phyloP scores from a whole-genome alignment of 2,888 invertebrate genomes.

The Acanthacorydalis orientalis region DNA sequence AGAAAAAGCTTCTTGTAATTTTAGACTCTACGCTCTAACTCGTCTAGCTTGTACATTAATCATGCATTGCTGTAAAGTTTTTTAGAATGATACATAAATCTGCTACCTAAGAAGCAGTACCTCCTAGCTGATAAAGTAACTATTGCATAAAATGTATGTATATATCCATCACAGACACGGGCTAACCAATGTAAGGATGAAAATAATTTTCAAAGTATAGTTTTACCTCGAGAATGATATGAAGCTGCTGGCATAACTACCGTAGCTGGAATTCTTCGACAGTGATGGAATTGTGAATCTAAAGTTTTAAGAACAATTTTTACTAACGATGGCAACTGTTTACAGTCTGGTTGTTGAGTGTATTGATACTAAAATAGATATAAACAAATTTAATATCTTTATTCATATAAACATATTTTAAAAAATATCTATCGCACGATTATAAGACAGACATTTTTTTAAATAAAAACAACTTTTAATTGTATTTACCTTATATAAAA shows the following conservation, averaged over 20 bases:
- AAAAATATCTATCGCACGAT: too few relatives aligned
- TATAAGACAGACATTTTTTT: not conserved
- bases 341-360: constrained; percentile 48
- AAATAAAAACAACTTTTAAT: not conserved
- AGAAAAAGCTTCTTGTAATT: too few relatives aligned
- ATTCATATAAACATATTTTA: too few relatives aligned
- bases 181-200: not conserved
- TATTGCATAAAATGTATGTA: not conserved
- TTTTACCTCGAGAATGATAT: constrained; percentile 44
- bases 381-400: not conserved
- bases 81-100: too few relatives aligned
- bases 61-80: too few relatives aligned
- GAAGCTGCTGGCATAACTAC: constrained; percentile 58
- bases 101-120: too few relatives aligned
- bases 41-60: too few relatives aligned
- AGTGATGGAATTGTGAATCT: constrained; percentile 81
- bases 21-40: too few relatives aligned
- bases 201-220: constrained; percentile 12
- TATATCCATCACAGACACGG: not conserved
- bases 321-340: constrained; percentile 62
- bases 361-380: constrained; percentile 48
- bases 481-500: constrained; percentile 74
- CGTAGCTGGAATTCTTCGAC: constrained; percentile 66
- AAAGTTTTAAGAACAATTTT: constrained; percentile 83
- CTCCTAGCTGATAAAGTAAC: too few relatives aligned